phyloP scores from a whole-genome alignment of 2,888 invertebrate species.

The Thelaira solivaga region DNA sequence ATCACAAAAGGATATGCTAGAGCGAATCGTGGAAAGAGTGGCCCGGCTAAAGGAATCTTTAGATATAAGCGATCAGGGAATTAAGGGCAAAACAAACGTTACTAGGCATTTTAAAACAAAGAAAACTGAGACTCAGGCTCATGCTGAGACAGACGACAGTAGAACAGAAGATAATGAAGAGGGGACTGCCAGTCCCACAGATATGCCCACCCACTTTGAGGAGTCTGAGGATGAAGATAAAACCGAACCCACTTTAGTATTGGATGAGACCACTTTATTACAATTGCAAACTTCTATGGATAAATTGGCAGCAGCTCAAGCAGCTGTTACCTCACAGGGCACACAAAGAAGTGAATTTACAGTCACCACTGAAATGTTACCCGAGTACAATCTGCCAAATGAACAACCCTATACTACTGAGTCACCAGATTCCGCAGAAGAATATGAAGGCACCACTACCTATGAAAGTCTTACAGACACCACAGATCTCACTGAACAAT shows the following conservation, averaged over 20 bases:
- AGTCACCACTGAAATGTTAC: slow-evolving; percentile 69
- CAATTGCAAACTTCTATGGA: slow-evolving; percentile 72
- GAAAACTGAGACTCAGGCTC: not conserved
- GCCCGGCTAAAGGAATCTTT: slow-evolving; percentile 75
- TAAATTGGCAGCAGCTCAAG: slow-evolving; percentile 71
- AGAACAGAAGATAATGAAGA: slow-evolving; percentile 45
- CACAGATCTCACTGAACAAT: slow-evolving; percentile 73
- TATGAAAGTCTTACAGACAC: slow-evolving; percentile 69
- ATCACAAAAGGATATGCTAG: slow-evolving; percentile 76
- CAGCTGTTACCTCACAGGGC: slow-evolving; percentile 68
- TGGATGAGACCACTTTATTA: slow-evolving; percentile 72
- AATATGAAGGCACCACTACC: slow-evolving; percentile 66
- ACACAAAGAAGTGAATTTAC: slow-evolving; percentile 67
- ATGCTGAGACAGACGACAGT: not conserved
- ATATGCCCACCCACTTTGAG: not conserved
- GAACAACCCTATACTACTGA: slow-evolving; percentile 42
- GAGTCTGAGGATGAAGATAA: slow-evolving; percentile 59
- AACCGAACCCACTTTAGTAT: slow-evolving; percentile 71
- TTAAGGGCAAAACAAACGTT: slow-evolving; percentile 41
- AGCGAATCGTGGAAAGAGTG: slow-evolving; percentile 76
- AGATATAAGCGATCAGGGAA: slow-evolving; percentile 70
- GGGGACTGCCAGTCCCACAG: slow-evolving; percentile 50
- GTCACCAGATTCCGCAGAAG: slow-evolving; percentile 38
- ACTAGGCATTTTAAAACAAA: not conserved
- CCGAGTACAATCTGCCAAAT: slow-evolving; percentile 45